Conservation (phyloP, 2,888 invertebrate genomes). For the Noctua pronuba region DNA sequence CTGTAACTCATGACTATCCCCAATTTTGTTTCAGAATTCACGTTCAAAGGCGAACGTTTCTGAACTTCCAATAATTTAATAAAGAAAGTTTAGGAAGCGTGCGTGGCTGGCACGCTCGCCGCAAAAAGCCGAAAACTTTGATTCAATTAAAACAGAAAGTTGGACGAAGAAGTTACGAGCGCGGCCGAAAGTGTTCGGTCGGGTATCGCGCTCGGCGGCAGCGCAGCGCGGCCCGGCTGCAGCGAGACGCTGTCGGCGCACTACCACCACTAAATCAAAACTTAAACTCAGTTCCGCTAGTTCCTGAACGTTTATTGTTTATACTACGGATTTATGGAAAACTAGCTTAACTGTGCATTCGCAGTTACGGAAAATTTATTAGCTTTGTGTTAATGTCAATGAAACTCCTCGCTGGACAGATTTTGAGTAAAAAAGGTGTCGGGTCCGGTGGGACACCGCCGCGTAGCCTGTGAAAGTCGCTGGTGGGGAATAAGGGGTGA, state of each 20-base stretch:
- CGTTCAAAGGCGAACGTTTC: constrained; percentile 89
- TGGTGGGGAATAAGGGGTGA: constrained; percentile 89
- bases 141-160: constrained; percentile 90
- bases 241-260: constrained; percentile 64
- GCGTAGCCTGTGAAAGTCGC: constrained; percentile 87
- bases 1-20: constrained; percentile 82
- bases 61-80: constrained; percentile 90
- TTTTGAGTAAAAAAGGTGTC: constrained; percentile 84
- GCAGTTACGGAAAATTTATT: constrained; percentile 55
- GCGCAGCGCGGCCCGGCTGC: constrained; percentile 59
- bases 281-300: constrained; percentile 66
- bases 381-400: constrained; percentile 56
- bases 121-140: constrained; percentile 90
- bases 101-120: constrained; percentile 89
- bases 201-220: constrained; percentile 67
- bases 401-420: constrained; percentile 75
- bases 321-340: constrained; percentile 58
- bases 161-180: constrained; percentile 86
- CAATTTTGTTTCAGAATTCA: constrained; percentile 85
- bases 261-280: constrained; percentile 78
- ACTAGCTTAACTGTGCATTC: constrained; percentile 46
- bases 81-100: constrained; percentile 89
- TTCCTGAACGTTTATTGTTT: constrained; percentile 61
- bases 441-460: constrained; percentile 85
- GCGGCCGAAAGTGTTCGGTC: constrained; percentile 77